phyloP scores from a whole-genome alignment of 1,140 invertebrate species.

The Pentalonia nigronervosa region DNA sequence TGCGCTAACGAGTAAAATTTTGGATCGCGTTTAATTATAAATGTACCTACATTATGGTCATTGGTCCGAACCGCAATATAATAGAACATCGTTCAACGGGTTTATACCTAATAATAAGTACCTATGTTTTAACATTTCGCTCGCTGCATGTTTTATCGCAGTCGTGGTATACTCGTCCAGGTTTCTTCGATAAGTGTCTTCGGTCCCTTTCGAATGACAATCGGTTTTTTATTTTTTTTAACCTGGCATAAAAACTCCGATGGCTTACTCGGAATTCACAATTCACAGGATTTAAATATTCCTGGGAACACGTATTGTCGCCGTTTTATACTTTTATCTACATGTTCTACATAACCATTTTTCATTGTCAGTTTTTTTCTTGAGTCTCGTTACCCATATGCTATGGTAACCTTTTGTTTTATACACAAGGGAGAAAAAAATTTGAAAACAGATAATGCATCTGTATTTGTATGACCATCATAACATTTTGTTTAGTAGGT shows the following conservation, averaged over 20 bases:
- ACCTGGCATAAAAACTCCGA: background rate
- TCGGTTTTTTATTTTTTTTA: background rate
- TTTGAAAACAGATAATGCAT: background rate
- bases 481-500: background rate
- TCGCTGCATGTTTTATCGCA: background rate
- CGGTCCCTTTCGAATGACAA: background rate
- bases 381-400: background rate
- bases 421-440: background rate
- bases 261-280: background rate
- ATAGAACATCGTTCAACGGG: background rate
- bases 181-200: background rate
- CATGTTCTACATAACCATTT: background rate
- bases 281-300: constrained; percentile 19
- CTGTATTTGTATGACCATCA: background rate
- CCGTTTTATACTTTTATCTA: constrained; percentile 2
- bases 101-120: background rate
- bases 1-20: background rate
- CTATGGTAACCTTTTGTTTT: background rate
- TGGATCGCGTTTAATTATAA: background rate
- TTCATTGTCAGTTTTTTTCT: background rate
- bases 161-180: background rate
- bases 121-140: background rate
- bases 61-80: background rate
- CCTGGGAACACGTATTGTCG: background rate
- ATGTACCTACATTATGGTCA: background rate